Evolutionary conservation across 2,797 vertebrate species (phyloP).

Genomic region (Oreortyx pictus): DNA sequence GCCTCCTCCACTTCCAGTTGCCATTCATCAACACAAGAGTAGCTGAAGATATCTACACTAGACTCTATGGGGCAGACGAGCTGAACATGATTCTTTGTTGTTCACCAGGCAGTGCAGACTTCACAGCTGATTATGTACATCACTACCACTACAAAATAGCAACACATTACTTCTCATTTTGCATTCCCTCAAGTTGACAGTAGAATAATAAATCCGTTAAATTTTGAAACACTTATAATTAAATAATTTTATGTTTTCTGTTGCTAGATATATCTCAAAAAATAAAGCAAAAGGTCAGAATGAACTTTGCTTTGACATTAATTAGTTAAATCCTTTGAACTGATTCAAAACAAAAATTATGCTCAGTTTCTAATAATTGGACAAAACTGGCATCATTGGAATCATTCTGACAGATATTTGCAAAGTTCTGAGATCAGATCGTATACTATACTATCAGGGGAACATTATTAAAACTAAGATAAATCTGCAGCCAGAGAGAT

Average conservation of each 20-base stretch:
- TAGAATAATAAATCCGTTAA: background rate
- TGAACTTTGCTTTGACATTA: background rate
- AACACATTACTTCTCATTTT: background rate
- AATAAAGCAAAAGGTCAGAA: background rate
- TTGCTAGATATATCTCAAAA: background rate
- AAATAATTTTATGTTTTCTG: background rate
- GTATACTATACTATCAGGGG: background rate
- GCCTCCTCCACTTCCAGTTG: background rate
- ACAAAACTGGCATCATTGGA: background rate
- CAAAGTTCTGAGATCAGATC: background rate
- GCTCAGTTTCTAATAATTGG: background rate
- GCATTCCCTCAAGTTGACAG: background rate
- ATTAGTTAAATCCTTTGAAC: background rate
- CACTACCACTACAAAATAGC: fast-evolving
- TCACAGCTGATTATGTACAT: background rate
- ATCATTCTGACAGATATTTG: background rate
- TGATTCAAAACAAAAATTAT: background rate
- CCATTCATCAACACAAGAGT: background rate
- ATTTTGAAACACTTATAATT: background rate
- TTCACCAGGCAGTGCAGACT: background rate
- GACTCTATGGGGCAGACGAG: fast-evolving
- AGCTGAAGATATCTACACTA: background rate
- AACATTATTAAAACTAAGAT: conserved; percentile 5
- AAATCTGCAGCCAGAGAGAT: background rate
- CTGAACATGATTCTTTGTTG: fast-evolving